Percentiles rank a stretch among this genome's conserved stretches.
Conservation (phyloP, 2,888 invertebrate genomes). For the Parochlus steinenii region DNA sequence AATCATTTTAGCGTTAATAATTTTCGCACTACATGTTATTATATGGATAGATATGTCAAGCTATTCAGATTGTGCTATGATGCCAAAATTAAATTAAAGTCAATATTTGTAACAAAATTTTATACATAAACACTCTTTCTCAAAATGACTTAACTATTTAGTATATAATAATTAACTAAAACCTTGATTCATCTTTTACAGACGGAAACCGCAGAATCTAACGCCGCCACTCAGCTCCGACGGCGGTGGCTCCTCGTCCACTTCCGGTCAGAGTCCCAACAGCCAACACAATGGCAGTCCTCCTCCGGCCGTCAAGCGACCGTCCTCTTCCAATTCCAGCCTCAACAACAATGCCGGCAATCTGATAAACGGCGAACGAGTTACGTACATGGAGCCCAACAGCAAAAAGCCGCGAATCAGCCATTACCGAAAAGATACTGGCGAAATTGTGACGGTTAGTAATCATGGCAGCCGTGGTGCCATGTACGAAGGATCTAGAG, state of each 20-base stretch:
- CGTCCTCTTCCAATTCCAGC: conserved; percentile 30
- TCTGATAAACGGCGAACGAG: conserved; percentile 16
- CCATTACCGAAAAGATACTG: conserved; percentile 50
- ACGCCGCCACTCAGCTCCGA: conserved; percentile 80
- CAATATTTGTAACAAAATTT: not conserved
- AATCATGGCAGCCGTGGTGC: conserved; percentile 4
- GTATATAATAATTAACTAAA: conserved; percentile 1
- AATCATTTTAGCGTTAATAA: conserved; percentile 1
- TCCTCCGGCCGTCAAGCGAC: conserved; percentile 43
- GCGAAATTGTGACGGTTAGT: conserved; percentile 12
- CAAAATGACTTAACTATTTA: not conserved
- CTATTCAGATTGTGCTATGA: too few relatives aligned
- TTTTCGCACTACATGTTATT: not conserved
- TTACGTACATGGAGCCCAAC: conserved; percentile 40
- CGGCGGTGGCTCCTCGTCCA: conserved; percentile 43
- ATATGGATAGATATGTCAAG: not conserved
- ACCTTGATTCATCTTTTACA: conserved; percentile 23
- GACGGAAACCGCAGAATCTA: conserved; percentile 79
- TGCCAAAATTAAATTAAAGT: not conserved
- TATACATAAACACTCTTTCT: not conserved
- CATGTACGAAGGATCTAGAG: not conserved
- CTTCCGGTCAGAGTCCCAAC: conserved; percentile 63
- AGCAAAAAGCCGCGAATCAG: conserved; percentile 76
- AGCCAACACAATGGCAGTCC: conserved; percentile 59
- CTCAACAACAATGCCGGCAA: conserved; percentile 6